These are phyloP conservation scores for Gymnoscopelus braueri DNA, from an alignment of 2,797 vertebrate genomes.

Conservation along the genomic window DNA sequence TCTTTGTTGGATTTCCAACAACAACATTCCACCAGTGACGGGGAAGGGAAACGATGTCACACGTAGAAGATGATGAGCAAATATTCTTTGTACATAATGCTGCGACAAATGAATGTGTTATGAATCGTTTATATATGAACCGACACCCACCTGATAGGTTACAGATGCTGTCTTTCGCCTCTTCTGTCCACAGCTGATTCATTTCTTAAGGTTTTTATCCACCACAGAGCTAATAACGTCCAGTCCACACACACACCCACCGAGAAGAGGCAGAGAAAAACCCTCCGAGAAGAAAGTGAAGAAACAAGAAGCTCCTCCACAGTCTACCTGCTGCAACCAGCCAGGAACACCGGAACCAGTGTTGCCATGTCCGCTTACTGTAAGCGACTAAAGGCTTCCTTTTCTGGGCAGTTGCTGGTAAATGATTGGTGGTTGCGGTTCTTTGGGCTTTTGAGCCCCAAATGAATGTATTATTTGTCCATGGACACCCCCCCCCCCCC, in stretches of 20 bases:
- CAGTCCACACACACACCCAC: background rate
- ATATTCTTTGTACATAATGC: conserved; percentile 21
- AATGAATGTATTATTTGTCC: too few relatives aligned
- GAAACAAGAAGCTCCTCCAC: too few relatives aligned
- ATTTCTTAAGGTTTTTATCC: conserved; percentile 63
- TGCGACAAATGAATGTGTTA: conserved; percentile 34
- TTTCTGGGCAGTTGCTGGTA: too few relatives aligned
- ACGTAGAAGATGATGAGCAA: conserved; percentile 2
- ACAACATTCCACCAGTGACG: conserved; percentile 13
- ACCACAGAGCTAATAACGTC: conserved; percentile 12
- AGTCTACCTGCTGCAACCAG: too few relatives aligned
- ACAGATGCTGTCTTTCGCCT: conserved; percentile 60
- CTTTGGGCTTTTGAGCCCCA: too few relatives aligned
- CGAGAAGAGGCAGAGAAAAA: background rate
- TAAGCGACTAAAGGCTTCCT: too few relatives aligned
- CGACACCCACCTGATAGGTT: conserved; percentile 66
- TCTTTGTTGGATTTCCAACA: conserved; percentile 17
- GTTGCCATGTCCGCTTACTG: too few relatives aligned
- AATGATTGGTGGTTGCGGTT: too few relatives aligned
- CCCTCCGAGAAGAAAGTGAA: too few relatives aligned
- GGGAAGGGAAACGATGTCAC: conserved; percentile 49
- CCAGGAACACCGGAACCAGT: too few relatives aligned
- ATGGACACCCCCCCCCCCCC: too few relatives aligned
- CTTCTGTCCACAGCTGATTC: conserved; percentile 64
- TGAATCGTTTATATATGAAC: background rate